These are phyloP conservation scores for Lipotes vexillifer DNA, from an alignment of 2,113 vertebrate genomes.

Conservation along the genomic window DNA sequence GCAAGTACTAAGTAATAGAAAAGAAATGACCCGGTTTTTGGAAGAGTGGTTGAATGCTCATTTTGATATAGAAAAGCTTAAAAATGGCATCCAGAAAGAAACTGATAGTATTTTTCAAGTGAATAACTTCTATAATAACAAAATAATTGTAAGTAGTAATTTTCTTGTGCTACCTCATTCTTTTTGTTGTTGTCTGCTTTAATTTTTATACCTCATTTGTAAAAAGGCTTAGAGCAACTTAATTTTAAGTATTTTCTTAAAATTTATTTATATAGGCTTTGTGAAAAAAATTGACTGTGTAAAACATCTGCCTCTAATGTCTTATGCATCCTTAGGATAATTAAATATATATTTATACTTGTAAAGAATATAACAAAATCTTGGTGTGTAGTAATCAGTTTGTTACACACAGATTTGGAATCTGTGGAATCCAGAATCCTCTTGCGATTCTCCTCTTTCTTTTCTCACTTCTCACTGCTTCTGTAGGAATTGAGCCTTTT, in stretches of 20 bases:
- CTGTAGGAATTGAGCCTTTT: neutral
- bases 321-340: neutral
- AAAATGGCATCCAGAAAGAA: slow-evolving; percentile 74
- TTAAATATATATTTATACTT: neutral
- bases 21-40: slow-evolving; percentile 72
- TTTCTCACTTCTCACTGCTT: neutral
- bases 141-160: slow-evolving; percentile 73
- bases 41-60: slow-evolving; percentile 61
- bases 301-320: neutral
- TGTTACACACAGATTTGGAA: neutral
- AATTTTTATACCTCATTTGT: slow-evolving; percentile 10
- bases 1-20: slow-evolving; percentile 63
- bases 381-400: neutral
- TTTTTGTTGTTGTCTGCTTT: neutral
- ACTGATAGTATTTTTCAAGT: slow-evolving; percentile 71
- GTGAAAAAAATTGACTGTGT: neutral
- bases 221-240: neutral
- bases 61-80: slow-evolving; percentile 71
- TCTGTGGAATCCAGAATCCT: neutral
- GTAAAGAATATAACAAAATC: neutral
- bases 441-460: neutral
- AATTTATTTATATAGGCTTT: neutral
- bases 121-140: slow-evolving; percentile 70
- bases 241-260: neutral
- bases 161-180: neutral